Evolutionary conservation across 2,797 vertebrate species (phyloP), one percentile per base, ranked within the genome.

Genomic region (Lepus oiostolus): DNA sequence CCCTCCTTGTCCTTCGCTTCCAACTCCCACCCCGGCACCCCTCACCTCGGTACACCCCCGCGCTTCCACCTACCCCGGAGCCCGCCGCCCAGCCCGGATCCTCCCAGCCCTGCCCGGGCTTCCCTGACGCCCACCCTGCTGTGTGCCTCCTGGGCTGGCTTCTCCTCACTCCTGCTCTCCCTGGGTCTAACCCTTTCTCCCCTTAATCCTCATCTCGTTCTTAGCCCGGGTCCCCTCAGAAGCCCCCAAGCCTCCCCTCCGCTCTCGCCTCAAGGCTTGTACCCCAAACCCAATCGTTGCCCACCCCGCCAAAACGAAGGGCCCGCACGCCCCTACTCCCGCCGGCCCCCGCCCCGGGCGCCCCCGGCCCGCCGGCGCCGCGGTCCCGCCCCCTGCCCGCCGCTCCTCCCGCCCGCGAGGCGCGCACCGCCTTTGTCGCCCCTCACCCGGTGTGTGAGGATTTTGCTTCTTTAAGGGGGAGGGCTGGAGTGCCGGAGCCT

Each of bases 381-480:
- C 95, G 90, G 95, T 19, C 91, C 95, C 97, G 96, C 95, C 95
- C 88, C 96, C 96, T 96, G 88, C 91, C 52, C 95, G 77, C 96
- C 95, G 75, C 96, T 95, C 93, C 95, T 95, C 95, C 95, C 91
- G 95, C 95, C 96, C 67, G 95, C 85, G 16, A 93, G 93, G 92
- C 95, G 95, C 95, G 92, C 96, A 91, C 96, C 89, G 96, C 94
- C 96, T 97, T 97, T 97, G 96, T 97, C 97, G 96, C 96, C 96
- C 95, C 97, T 97, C 95, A 97, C 97, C 97, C 95, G 90, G 96
- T 76, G 95, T 32, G 84, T 62, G 86, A 93, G 94, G 85, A 93
- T 87, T 95, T 93, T 16, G 92, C 94, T 95, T 87, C 89, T 96
- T 96, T 96, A 94, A 96, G 83, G 96, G 96, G 96, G 92, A 93